A percentile compares a stretch with the other conserved stretches of the same genome.
Evolutionary conservation across 2,888 invertebrate species (phyloP).

Genomic region (Pyrochroa serraticornis): DNA sequence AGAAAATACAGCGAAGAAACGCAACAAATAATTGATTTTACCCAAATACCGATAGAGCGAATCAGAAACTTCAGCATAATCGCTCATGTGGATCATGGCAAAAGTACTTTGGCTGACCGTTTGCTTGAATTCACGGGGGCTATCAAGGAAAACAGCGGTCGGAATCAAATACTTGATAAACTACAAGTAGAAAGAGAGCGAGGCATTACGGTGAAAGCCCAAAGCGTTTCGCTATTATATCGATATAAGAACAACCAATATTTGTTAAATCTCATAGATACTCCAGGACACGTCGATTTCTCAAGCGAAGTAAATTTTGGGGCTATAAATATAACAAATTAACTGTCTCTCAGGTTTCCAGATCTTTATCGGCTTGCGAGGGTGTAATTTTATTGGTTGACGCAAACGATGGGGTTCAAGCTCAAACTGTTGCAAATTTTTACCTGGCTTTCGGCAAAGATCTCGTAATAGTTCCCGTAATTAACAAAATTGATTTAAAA

Average conservation of each 20-base stretch:
- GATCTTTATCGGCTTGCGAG: conserved; percentile 92
- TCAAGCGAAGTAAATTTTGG: conserved; percentile 79
- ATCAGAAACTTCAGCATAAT: conserved; percentile 97
- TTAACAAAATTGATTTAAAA: conserved; percentile 96
- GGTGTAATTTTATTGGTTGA: conserved; percentile 94
- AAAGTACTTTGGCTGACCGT: conserved; percentile 95
- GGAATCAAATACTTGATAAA: conserved; percentile 77
- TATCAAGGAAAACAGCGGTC: conserved; percentile 68
- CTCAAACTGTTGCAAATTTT: conserved; percentile 97
- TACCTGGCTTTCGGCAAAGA: conserved; percentile 85
- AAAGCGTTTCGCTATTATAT: conserved; percentile 88
- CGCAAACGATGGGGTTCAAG: conserved; percentile 95
- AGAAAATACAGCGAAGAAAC: conserved; percentile 10
- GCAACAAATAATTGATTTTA: conserved; percentile 33
- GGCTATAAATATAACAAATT: not conserved
- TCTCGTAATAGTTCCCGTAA: conserved; percentile 84
- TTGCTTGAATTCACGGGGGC: conserved; percentile 91
- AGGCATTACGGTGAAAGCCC: conserved; percentile 98
- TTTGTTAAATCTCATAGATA: conserved; percentile 94
- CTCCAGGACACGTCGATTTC: conserved; percentile 98
- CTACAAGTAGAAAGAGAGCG: conserved; percentile 91
- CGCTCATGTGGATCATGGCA: conserved; percentile 99
- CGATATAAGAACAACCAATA: conserved; percentile 72
- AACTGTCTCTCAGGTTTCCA: conserved; percentile 65
- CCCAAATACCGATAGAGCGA: conserved; percentile 58